Evolutionary conservation across 1,140 invertebrate species (phyloP).

Genomic region (Lepidurus apus): DNA sequence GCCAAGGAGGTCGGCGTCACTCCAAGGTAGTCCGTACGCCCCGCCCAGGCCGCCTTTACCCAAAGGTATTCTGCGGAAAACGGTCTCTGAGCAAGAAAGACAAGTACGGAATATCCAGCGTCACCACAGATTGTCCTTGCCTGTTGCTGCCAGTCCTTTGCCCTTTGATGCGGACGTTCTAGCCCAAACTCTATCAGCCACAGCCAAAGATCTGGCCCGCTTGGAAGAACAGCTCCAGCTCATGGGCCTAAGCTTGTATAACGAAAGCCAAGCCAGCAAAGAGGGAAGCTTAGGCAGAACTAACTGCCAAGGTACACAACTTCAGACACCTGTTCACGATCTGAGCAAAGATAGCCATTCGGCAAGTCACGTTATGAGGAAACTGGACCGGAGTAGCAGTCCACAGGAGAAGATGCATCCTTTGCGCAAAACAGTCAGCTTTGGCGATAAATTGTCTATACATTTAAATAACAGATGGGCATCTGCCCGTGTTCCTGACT

Average conservation of each 20-base stretch:
- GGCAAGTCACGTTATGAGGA: background rate
- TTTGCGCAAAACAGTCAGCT: conserved; percentile 34
- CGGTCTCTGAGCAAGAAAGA: conserved; percentile 37
- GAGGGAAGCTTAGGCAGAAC: conserved; percentile 35
- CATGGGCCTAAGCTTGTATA: conserved; percentile 27
- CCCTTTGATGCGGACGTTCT: background rate
- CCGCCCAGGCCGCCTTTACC: conserved; percentile 66
- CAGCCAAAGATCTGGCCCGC: background rate
- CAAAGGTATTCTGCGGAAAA: conserved; percentile 60
- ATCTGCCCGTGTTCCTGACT: conserved; percentile 24
- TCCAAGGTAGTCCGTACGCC: conserved; percentile 52
- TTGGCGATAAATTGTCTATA: conserved; percentile 29
- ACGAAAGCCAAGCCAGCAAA: conserved; percentile 36
- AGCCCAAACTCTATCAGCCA: conserved; percentile 16
- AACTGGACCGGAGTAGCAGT: background rate
- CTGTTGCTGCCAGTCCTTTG: background rate
- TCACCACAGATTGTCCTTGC: conserved; percentile 24
- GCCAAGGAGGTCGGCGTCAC: conserved; percentile 58
- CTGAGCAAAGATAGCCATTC: too few relatives aligned
- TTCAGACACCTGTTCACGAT: too few relatives aligned
- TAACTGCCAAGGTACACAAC: background rate
- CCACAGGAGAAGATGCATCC: background rate
- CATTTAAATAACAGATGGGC: conserved; percentile 24
- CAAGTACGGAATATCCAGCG: conserved; percentile 35
- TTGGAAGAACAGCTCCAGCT: background rate